These are phyloP conservation scores for Cossypha dichroa DNA, from an alignment of 2,797 vertebrate genomes.

Conservation along the genomic window DNA sequence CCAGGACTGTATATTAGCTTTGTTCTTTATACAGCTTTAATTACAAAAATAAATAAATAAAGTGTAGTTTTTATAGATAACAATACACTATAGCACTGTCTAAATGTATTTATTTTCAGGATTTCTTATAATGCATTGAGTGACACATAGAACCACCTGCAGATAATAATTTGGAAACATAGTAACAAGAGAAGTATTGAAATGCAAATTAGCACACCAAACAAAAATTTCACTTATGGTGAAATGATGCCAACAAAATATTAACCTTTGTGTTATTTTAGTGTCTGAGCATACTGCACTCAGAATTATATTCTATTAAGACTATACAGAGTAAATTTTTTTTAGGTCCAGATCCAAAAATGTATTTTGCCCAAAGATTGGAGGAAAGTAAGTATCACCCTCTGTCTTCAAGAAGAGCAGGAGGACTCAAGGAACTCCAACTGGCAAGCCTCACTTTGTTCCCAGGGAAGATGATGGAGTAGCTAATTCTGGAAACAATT, in stretches of 20 bases:
- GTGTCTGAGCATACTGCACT: neutral
- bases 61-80: neutral
- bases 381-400: neutral
- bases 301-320: neutral
- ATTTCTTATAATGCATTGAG: neutral
- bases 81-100: neutral
- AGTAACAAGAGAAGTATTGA: neutral
- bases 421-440: neutral
- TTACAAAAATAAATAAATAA: neutral
- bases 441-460: neutral
- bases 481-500: neutral
- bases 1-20: neutral
- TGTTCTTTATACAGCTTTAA: neutral
- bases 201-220: neutral
- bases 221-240: neutral
- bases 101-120: neutral
- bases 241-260: neutral
- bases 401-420: neutral
- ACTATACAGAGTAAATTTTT: neutral
- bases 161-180: neutral
- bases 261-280: neutral
- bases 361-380: neutral
- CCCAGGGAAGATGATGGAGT: neutral
- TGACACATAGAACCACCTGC: neutral
- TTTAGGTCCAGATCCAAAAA: neutral